Percentiles rank a stretch among this genome's conserved stretches.
These are phyloP conservation scores for Patagioenas fasciata DNA, from an alignment of 2,113 vertebrate genomes.

Conservation along the genomic window DNA sequence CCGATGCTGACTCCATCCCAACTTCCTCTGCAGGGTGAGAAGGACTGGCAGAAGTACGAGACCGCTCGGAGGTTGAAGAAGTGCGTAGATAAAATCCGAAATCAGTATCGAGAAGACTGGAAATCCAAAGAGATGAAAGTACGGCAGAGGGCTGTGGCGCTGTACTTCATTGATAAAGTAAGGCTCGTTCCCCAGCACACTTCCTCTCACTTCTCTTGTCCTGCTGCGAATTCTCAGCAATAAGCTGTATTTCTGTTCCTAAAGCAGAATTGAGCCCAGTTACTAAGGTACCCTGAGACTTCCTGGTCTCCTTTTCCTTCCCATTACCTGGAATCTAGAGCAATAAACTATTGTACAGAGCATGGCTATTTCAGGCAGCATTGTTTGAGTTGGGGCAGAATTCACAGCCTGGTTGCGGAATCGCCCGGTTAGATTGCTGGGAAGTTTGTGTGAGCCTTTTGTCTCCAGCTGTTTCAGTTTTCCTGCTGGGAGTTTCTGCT, in stretches of 20 bases:
- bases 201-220: background rate
- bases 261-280: background rate
- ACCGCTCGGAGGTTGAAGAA: slow-evolving; percentile 92
- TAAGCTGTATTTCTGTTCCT: background rate
- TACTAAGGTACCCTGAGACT: background rate
- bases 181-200: background rate
- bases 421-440: background rate
- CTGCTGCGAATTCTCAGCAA: background rate
- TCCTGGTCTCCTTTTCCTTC: slow-evolving; percentile 50
- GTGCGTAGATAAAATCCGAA: slow-evolving; percentile 89
- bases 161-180: slow-evolving; percentile 98
- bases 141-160: slow-evolving; percentile 91
- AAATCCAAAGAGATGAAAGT: slow-evolving; percentile 98
- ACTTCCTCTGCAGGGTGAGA: slow-evolving; percentile 85
- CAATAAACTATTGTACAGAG: slow-evolving; percentile 22
- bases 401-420: slow-evolving; percentile 18
- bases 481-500: slow-evolving; percentile 32
- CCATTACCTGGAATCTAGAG: slow-evolving; percentile 51
- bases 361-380: slow-evolving; percentile 31
- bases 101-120: slow-evolving; percentile 94
- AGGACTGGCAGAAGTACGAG: slow-evolving; percentile 98
- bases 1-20: background rate
- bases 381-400: slow-evolving; percentile 40
- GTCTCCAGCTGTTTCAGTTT: slow-evolving; percentile 44
- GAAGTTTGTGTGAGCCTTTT: slow-evolving; percentile 11